Evolutionary conservation across 2,888 invertebrate genomes (phyloP).

Genomic region (Phymatocera aterrima): DNA sequence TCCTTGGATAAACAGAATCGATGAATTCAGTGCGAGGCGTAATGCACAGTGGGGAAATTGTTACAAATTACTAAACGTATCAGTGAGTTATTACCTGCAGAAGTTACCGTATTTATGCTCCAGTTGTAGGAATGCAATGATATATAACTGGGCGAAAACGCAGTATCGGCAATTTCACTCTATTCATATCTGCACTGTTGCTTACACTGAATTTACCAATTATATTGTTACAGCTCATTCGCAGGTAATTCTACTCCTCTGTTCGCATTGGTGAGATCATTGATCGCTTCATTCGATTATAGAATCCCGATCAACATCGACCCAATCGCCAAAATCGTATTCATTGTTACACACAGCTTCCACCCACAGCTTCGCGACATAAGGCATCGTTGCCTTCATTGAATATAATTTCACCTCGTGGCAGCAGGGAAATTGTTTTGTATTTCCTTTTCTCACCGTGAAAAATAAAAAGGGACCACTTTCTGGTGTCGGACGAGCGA

Average conservation of each 20-base stretch:
- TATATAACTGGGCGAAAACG: neutral
- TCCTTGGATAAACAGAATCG: conserved; percentile 10
- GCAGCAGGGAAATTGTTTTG: neutral
- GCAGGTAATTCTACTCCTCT: neutral
- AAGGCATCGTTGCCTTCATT: neutral
- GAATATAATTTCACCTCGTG: neutral
- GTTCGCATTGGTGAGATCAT: neutral
- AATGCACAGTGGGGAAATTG: conserved; percentile 25
- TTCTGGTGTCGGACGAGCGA: neutral
- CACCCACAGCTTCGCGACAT: neutral
- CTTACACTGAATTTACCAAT: conserved; percentile 27
- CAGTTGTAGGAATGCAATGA: conserved; percentile 27
- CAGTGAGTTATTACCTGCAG: conserved; percentile 35
- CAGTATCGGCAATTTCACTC: conserved; percentile 31
- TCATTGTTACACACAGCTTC: neutral
- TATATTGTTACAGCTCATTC: conserved; percentile 33
- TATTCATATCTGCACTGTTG: conserved; percentile 20
- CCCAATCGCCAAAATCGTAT: neutral
- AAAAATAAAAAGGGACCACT: neutral
- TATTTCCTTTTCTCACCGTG: neutral
- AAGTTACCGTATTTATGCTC: conserved; percentile 29
- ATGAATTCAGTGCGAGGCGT: neutral
- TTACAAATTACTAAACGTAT: conserved; percentile 32
- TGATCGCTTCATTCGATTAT: neutral
- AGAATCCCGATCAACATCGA: neutral